A percentile compares a stretch with the other conserved stretches of the same genome.
phyloP scores from a whole-genome alignment of 2,113 vertebrate species.

The Hassar affinis region DNA sequence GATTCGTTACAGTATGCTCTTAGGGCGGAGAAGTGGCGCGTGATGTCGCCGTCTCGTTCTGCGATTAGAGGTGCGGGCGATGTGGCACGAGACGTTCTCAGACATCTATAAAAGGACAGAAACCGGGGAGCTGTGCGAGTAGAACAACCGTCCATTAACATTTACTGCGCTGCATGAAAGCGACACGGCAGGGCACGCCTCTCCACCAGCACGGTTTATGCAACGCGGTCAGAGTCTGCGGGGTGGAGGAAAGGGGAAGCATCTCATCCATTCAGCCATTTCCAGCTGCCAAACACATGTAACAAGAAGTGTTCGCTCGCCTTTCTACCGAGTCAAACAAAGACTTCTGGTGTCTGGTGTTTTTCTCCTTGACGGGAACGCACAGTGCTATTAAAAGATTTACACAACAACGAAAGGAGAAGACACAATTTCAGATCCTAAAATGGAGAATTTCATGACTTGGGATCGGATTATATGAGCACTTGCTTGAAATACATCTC shows the following conservation, averaged over 20 bases:
- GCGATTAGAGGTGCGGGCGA: constrained; percentile 30
- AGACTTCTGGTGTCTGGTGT: too few species aligned
- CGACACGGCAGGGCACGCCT: constrained; percentile 48
- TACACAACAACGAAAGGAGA: background rate
- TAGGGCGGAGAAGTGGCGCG: background rate
- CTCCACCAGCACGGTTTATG: constrained; percentile 50
- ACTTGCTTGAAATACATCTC: background rate
- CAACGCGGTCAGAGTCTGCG: constrained; percentile 52
- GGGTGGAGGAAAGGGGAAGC: constrained; percentile 33
- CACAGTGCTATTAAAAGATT: constrained; percentile 10
- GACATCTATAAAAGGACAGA: constrained; percentile 47
- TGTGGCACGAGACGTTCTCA: constrained; percentile 32
- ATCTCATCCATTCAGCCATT: constrained; percentile 47
- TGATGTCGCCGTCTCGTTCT: background rate
- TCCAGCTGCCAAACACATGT: constrained; percentile 45
- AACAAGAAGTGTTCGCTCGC: constrained; percentile 28
- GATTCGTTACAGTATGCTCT: background rate
- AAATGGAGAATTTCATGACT: constrained; percentile 7
- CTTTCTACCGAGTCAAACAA: constrained; percentile 39
- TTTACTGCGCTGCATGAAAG: constrained; percentile 55
- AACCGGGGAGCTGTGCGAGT: background rate
- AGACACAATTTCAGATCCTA: background rate
- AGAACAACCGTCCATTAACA: constrained; percentile 56
- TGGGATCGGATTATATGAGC: background rate
- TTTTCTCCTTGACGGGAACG: too few species aligned